Evolutionary conservation across 2,797 vertebrate species (phyloP), one percentile per base, ranked within the genome.

Genomic region (Choloepus didactylus): DNA sequence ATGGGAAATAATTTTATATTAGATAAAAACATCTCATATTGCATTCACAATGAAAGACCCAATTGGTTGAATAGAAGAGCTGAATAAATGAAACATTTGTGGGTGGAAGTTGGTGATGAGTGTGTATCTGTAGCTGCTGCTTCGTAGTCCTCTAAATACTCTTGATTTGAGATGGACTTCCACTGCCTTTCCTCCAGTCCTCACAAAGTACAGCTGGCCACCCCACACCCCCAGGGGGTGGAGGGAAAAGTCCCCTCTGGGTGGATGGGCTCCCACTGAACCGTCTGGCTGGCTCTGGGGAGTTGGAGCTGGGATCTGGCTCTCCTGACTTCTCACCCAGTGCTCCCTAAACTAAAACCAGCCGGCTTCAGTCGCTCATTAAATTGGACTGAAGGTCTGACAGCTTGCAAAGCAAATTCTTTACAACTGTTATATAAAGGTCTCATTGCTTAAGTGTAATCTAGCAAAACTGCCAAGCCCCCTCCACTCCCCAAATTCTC

Each of bases 401-500:
- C 0, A 9, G 19, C 73, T 97, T 60, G 66, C 96, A 41, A 87
- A 79, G 88, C 60, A 82, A 9, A 87, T 93, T 97, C 91, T 88
- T 94, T 21, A 72, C 6, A 44, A 69, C 49, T 79, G 83, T 96
- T 69, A 44, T 69, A 38, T 49, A 96, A 97, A 97, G 97, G 94
- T 92, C 95, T 94, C 35, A 2, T 51, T 81, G 76, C 82, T 75
- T 49, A 95, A 94, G 64, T 16, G 67, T 49, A 41, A 77, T 64
- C 80, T n/a, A 69, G 80, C 19, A 38, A 90, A 91, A 38, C 67
- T 0, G 2, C 87, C 86, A 62, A 31, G 59, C 16, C 79, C 54
- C 59, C 29, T 49, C 6, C 2, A 0, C 23, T 44, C 75, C 89
- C 56, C 11, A 44, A 44, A 75, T 0, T 18, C 79, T 54, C 2